phyloP scores from a whole-genome alignment of 2,888 invertebrate genomes.

The Sinhomidia bicolor region DNA sequence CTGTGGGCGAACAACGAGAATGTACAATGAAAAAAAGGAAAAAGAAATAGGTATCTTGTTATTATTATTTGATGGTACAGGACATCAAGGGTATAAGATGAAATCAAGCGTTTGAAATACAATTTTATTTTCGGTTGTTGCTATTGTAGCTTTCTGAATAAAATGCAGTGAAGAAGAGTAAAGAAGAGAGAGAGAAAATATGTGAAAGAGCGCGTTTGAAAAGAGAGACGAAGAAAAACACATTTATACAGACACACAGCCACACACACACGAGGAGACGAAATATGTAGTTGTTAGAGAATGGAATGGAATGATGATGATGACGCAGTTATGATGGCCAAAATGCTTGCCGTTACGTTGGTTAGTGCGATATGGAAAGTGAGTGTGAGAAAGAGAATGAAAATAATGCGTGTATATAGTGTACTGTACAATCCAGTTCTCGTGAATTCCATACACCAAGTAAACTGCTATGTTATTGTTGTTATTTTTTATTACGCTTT shows the following conservation, averaged over 20 bases:
- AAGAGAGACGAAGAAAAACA: neutral
- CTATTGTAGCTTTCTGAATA: neutral
- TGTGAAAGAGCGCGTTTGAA: too few species aligned
- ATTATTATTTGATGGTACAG: too few species aligned
- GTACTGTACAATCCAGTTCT: neutral
- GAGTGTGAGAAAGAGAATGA: neutral
- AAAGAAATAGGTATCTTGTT: neutral
- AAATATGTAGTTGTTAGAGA: neutral
- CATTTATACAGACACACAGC: too few species aligned
- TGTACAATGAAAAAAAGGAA: neutral
- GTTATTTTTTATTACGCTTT: neutral
- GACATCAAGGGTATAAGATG: conserved; percentile 26
- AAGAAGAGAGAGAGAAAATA: neutral
- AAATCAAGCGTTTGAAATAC: conserved; percentile 35
- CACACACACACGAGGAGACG: neutral
- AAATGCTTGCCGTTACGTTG: neutral
- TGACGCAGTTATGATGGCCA: conserved; percentile 34
- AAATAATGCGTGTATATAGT: conserved; percentile 7
- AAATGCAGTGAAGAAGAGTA: neutral
- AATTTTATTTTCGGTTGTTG: conserved; percentile 36
- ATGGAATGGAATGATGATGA: conserved; percentile 37
- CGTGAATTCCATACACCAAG: neutral
- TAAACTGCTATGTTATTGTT: neutral
- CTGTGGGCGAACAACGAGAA: neutral
- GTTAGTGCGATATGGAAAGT: neutral